Evolutionary conservation across 2,888 invertebrate species (phyloP).

Genomic region (Hypena proboscidalis): DNA sequence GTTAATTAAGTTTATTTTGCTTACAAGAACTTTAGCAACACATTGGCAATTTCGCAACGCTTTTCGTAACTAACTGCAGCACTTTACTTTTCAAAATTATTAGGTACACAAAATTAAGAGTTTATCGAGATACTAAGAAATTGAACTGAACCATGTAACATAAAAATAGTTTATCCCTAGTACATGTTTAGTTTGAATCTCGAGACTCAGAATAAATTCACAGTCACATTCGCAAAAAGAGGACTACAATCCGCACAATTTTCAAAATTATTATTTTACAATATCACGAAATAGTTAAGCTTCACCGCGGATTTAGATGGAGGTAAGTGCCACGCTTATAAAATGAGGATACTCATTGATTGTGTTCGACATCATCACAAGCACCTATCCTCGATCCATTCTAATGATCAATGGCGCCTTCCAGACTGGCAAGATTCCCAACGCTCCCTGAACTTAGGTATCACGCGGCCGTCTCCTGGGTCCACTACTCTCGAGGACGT

Average conservation of each 20-base stretch:
- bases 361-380: slow-evolving; percentile 1
- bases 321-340: no score
- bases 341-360: not conserved
- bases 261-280: no score
- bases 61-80: slow-evolving; percentile 39
- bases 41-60: slow-evolving; percentile 25
- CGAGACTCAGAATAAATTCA: no score
- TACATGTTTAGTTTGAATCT: no score
- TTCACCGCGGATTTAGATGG: no score
- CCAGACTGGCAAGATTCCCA: slow-evolving; percentile 83
- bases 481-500: slow-evolving; percentile 97
- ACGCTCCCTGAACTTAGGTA: slow-evolving; percentile 80
- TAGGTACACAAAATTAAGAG: no score
- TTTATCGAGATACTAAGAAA: no score
- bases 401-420: slow-evolving; percentile 51
- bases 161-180: no score
- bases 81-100: slow-evolving; percentile 12
- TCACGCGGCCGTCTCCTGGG: slow-evolving; percentile 89
- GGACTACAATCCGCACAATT: no score
- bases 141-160: no score
- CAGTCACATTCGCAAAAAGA: no score
- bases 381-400: slow-evolving; percentile 28
- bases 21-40: slow-evolving; percentile 23
- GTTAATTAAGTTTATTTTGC: slow-evolving; percentile 41
- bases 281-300: no score